Conservation (phyloP, 2,113 vertebrate genomes). For the Tapirus terrestris region DNA sequence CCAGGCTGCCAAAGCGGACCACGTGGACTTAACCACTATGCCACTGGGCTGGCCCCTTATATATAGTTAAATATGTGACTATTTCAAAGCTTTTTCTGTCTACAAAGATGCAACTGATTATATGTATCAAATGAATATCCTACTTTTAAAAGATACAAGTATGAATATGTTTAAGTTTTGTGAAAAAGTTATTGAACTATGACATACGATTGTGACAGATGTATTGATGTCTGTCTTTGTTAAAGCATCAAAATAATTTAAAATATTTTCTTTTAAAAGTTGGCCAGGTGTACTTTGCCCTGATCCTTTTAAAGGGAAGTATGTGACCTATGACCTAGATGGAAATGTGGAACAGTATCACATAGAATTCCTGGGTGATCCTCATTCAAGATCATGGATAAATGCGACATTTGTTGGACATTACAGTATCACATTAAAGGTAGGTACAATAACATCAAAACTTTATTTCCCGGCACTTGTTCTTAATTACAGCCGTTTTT, state of each 20-base stretch:
- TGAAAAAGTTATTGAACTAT: slow-evolving; percentile 35
- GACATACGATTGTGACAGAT: slow-evolving; percentile 19
- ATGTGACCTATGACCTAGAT: slow-evolving; percentile 78
- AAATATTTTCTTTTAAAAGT: slow-evolving; percentile 79
- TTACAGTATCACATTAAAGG: slow-evolving; percentile 79
- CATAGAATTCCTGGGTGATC: slow-evolving; percentile 85
- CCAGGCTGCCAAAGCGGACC: too few relatives aligned
- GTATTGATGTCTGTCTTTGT: slow-evolving; percentile 36
- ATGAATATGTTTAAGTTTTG: slow-evolving; percentile 35
- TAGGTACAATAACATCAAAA: slow-evolving; percentile 59
- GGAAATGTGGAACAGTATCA: slow-evolving; percentile 84
- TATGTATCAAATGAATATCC: slow-evolving; percentile 16
- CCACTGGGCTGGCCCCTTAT: neutral
- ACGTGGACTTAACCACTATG: too few relatives aligned
- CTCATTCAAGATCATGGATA: slow-evolving; percentile 84
- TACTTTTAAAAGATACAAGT: slow-evolving; percentile 32
- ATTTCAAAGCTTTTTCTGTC: slow-evolving; percentile 34
- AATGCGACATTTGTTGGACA: slow-evolving; percentile 64
- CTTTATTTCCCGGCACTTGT: neutral
- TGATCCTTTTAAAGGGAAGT: slow-evolving; percentile 78
- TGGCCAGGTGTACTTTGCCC: slow-evolving; percentile 86
- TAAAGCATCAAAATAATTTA: slow-evolving; percentile 60
- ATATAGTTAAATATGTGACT: neutral
- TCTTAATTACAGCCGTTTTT: slow-evolving; percentile 32
- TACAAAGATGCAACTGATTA: slow-evolving; percentile 29